phyloP scores from a whole-genome alignment of 2,888 invertebrate genomes.

The Hylaea fasciaria region DNA sequence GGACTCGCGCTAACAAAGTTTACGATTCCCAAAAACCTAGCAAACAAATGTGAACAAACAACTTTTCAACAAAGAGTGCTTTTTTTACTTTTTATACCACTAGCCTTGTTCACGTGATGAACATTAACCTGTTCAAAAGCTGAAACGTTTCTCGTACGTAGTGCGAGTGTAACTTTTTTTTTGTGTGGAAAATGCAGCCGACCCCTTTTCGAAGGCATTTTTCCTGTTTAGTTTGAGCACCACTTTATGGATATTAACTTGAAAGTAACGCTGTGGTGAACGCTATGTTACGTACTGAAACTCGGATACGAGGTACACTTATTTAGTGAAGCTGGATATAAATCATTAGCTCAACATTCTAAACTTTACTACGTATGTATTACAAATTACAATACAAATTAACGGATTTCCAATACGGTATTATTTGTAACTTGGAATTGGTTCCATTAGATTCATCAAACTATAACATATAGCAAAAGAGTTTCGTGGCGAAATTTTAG shows the following conservation, averaged over 20 bases:
- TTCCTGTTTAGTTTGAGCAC: slow-evolving; percentile 35
- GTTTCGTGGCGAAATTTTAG: too few relatives aligned
- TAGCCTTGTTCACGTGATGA: slow-evolving; percentile 57
- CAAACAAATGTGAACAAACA: slow-evolving; percentile 25
- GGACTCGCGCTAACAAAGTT: slow-evolving; percentile 21
- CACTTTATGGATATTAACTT: slow-evolving; percentile 24
- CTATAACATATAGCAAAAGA: too few relatives aligned
- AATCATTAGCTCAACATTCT: too few relatives aligned
- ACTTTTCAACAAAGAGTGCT: slow-evolving; percentile 15
- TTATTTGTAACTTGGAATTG: too few relatives aligned
- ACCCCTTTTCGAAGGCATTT: slow-evolving; percentile 49
- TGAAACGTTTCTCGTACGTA: slow-evolving; percentile 55
- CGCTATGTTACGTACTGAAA: not conserved
- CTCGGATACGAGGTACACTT: not conserved
- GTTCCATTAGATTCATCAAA: too few relatives aligned
- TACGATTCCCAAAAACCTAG: slow-evolving; percentile 21
- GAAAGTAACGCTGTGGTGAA: slow-evolving; percentile 6
- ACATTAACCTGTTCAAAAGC: slow-evolving; percentile 69
- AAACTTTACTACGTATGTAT: too few relatives aligned
- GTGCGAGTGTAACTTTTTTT: slow-evolving; percentile 62
- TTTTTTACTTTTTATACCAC: slow-evolving; percentile 9
- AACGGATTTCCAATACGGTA: too few relatives aligned
- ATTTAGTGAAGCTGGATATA: too few relatives aligned
- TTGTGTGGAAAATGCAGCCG: slow-evolving; percentile 55
- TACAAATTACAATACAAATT: too few relatives aligned